A percentile compares a stretch with the other conserved stretches of the same genome.
Conservation (phyloP, 2,888 invertebrate genomes). For the Pheosia tremula region DNA sequence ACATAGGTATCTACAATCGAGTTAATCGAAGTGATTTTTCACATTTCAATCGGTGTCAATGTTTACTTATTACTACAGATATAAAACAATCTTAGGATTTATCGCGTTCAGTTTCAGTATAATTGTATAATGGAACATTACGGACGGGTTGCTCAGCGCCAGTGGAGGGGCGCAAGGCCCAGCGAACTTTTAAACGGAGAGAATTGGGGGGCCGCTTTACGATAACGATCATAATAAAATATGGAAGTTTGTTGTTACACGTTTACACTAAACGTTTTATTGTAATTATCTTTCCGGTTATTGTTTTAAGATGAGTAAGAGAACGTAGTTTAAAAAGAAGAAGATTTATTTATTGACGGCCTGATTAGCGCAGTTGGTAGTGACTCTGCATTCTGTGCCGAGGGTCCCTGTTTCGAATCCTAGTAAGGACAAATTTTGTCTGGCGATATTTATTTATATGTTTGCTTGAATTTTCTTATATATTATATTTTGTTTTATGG, state of each 20-base stretch:
- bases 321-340: not conserved
- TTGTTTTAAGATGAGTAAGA: constrained; percentile 48
- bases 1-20: too few relatives aligned
- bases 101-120: constrained; percentile 57
- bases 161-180: constrained; percentile 11
- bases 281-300: constrained; percentile 66
- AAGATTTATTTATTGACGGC: too few relatives aligned
- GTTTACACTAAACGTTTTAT: constrained; percentile 81
- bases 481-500: too few relatives aligned
- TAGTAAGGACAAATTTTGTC: too few relatives aligned
- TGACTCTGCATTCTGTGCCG: too few relatives aligned
- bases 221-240: constrained; percentile 84
- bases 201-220: constrained; percentile 69
- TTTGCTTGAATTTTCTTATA: not conserved
- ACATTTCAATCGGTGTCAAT: too few relatives aligned
- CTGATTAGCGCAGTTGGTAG: too few relatives aligned
- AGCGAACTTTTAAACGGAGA: constrained; percentile 72
- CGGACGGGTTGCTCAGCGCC: constrained; percentile 58
- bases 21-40: too few relatives aligned
- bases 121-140: constrained; percentile 78
- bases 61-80: too few relatives aligned
- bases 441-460: not conserved
- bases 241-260: constrained; percentile 80
- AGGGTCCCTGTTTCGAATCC: too few relatives aligned
- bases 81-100: constrained; percentile 31